Evolutionary conservation across 2,113 vertebrate genomes (phyloP), one percentile per base, ranked within the genome.

Genomic region (Syrmaticus mikado): DNA sequence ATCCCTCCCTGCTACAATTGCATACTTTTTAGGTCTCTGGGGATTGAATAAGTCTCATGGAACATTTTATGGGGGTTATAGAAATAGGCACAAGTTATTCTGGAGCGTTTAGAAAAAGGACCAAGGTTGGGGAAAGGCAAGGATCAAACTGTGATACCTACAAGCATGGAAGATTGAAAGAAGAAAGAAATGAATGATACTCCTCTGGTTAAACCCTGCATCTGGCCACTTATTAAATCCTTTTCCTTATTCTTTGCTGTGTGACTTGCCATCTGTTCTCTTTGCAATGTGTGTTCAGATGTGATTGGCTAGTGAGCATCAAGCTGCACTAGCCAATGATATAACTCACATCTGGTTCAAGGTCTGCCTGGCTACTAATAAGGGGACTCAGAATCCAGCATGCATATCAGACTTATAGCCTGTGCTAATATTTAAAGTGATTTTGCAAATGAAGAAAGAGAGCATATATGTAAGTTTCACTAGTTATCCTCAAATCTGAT

Each of bases 341-440:
- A 5, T 41, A 13, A 25, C 19, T 34, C 0, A 0, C 8, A 22
- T 22, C n/a, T 68, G 12, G 8, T 8, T 13, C 1, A 1, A 40
- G 11, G 4, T 40, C 19, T 34, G 8, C 2, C 36, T 1, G 3
- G 19, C 36, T 32, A 18, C 11, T 6, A 53, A 14, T 53, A 28
- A n/a, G 66, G 6, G 7, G 27, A 25, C 8, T 13, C 9, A 32
- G 12, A 12, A 7, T 27, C 28, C 7, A 1, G 8, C 20, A 50
- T 36, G 20, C 34, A 19, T 22, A 9, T 53, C 52, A 53, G 52
- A 53, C 14, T 53, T 53, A 53, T 28, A 28, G 27, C 27, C 25
- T 53, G 52, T 38, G 12, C 27, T 36, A 41, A 11, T 36, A 36
- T 22, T 15, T 71, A 18, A 85, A 15, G 8, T 53, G 12, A 5